Percentiles rank a stretch among this genome's conserved stretches.
phyloP scores from a whole-genome alignment of 2,797 vertebrate genomes.

The Pipistrellus pipistrellus region DNA sequence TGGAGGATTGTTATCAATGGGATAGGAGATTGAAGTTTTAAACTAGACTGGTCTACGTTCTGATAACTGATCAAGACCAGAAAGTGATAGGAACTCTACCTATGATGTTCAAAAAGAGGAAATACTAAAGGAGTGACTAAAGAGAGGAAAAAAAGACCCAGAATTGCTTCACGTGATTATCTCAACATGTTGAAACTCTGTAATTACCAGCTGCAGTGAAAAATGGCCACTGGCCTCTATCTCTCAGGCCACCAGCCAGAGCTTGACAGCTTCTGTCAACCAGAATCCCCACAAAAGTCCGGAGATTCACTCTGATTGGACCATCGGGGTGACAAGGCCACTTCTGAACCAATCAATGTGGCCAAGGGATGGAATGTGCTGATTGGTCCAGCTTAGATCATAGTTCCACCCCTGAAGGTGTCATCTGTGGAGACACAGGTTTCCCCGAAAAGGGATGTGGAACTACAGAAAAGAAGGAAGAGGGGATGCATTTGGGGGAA shows the following conservation, averaged over 20 bases:
- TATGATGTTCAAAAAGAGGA: neutral
- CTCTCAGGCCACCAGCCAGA: neutral
- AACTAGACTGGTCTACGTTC: neutral
- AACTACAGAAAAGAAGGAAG: neutral
- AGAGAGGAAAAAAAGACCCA: neutral
- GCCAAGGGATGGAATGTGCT: neutral
- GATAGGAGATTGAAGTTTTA: neutral
- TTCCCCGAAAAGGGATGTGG: neutral
- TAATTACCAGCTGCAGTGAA: neutral
- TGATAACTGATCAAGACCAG: conserved; percentile 23
- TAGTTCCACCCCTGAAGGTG: neutral
- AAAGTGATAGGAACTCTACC: neutral
- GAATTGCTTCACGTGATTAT: neutral
- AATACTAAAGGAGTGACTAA: neutral
- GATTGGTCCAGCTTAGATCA: neutral
- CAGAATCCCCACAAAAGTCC: neutral
- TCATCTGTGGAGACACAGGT: neutral
- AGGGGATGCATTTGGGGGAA: neutral
- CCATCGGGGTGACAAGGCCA: neutral
- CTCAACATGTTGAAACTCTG: neutral
- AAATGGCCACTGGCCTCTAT: neutral
- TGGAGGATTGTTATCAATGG: neutral
- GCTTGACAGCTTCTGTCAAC: neutral
- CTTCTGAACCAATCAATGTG: neutral
- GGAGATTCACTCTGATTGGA: neutral